Evolutionary conservation across 2,113 vertebrate genomes (phyloP).

Genomic region (Xyliphius kryptos): DNA sequence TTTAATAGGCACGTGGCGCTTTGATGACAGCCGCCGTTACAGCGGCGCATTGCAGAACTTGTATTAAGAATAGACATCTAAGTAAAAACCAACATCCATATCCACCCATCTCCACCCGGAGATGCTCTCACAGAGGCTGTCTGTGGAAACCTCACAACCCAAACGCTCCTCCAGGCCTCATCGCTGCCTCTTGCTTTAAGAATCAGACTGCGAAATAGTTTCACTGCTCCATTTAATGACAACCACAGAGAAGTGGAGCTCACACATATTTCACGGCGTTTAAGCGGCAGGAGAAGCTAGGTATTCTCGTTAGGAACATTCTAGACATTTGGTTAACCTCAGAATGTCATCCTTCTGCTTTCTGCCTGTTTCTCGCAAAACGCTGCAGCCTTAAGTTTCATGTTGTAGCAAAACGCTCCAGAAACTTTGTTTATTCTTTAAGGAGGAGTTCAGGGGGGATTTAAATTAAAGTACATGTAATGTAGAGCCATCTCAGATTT

Average conservation of each 20-base stretch:
- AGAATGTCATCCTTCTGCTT: constrained; percentile 21
- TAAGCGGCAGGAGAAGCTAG: constrained; percentile 41
- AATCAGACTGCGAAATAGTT: constrained; percentile 50
- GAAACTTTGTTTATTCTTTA: no score
- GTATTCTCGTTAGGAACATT: constrained; percentile 56
- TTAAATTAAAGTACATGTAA: no score
- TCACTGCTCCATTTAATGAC: constrained; percentile 33
- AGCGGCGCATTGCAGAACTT: neutral
- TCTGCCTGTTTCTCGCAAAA: neutral
- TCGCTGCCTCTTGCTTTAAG: neutral
- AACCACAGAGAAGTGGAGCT: constrained; percentile 2
- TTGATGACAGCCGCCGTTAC: neutral
- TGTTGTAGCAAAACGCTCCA: no score
- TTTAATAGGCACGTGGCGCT: neutral
- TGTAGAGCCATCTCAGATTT: no score
- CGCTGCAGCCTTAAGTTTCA: neutral
- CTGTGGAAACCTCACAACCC: neutral
- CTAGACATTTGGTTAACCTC: constrained; percentile 45
- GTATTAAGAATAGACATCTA: constrained; percentile 1
- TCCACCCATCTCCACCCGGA: constrained; percentile 2
- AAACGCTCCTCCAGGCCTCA: neutral
- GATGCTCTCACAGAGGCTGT: no score
- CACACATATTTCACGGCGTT: neutral
- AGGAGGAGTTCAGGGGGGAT: no score
- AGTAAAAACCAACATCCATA: neutral